Evolutionary conservation across 1,140 invertebrate species (phyloP), one percentile per base, ranked within the genome.

Genomic region (Drosophila micromelanica): DNA sequence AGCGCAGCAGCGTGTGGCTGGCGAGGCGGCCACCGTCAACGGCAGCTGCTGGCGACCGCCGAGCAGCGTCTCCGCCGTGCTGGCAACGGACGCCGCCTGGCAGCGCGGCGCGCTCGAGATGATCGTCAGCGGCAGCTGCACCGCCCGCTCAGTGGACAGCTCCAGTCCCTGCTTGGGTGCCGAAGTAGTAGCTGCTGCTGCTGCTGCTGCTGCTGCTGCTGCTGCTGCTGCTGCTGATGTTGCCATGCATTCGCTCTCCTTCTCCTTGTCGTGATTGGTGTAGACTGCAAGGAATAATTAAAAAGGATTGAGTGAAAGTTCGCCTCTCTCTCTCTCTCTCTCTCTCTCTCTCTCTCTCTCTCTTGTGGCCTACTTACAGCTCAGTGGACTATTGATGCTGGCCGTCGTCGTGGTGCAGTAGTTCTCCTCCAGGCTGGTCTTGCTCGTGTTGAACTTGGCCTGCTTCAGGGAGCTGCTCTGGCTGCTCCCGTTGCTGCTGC

Each of bases 311-410:
- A 52, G 6, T 17, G 13, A 35, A 40, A 30, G 12, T 5, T 13
- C 4, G 13, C 23, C 17, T 17, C 17, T 17, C 17, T 17, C 17
- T 17, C 17, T 17, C 17, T 17, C 17, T 17, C 17, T 17, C 17
- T 17, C 17, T 17, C 17, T 17, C 17, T 17, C 17, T 17, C 17
- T 17, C 17, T 17, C 17, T 17, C 1, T 17, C 17, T 17, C 17
- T n/a, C n/a, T n/a, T n/a, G n/a, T n/a, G n/a, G n/a, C n/a, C n/a
- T 54, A 92, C 93, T 92, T 90, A 94, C 93, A 93, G 82, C 90
- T 93, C 43, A 93, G 71, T 59, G 93, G 93, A 80, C 92, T 93
- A 65, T 93, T 93, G 64, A 92, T 92, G 56, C 93, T 80, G 12
- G 82, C 90, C 59, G 91, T 91, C 45, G 81, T 87, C 42, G 78